Conservation (phyloP, 2,888 invertebrate genomes). For the Limnephilus auricula region DNA sequence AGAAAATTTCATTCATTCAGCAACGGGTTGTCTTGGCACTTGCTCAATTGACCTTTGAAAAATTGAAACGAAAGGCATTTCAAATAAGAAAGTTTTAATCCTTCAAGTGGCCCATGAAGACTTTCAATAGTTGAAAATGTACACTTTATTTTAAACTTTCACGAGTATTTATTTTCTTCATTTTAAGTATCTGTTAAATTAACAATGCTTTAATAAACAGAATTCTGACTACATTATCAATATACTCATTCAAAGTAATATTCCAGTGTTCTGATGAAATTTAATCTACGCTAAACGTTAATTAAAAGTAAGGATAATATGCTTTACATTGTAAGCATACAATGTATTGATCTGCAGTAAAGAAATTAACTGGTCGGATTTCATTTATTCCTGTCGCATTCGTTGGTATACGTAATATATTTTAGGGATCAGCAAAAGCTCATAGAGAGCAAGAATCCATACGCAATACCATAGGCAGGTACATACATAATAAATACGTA, state of each 20-base stretch:
- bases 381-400: conserved; percentile 2
- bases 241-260: neutral
- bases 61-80: neutral
- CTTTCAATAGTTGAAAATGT: neutral
- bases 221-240: neutral
- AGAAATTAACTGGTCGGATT: neutral
- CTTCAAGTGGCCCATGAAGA: neutral
- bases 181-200: too few species aligned
- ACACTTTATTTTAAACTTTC: neutral
- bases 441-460: neutral
- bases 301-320: neutral
- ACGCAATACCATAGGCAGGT: neutral
- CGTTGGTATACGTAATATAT: neutral
- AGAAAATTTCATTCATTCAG: neutral
- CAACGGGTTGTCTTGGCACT: neutral
- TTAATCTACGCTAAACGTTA: neutral
- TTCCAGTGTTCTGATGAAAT: neutral
- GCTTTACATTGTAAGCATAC: neutral
- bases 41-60: neutral
- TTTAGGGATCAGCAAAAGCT: neutral
- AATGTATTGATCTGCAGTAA: neutral
- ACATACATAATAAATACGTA: too few species aligned
- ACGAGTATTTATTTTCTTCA: neutral
- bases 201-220: neutral
- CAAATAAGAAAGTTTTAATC: neutral